A percentile compares a stretch with the other conserved stretches of the same genome.
Conservation (phyloP, 2,888 invertebrate genomes). For the Altica lythri region DNA sequence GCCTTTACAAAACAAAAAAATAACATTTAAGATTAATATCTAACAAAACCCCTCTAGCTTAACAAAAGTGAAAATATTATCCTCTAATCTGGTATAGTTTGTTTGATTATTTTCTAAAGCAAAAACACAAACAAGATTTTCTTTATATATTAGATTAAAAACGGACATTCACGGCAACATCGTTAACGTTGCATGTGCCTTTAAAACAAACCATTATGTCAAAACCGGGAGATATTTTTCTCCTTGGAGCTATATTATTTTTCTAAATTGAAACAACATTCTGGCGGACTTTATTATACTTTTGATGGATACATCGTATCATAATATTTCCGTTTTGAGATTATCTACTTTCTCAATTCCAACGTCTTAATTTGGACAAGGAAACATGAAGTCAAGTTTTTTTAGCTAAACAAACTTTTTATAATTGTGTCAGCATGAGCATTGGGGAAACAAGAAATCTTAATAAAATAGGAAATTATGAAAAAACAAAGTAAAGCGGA, state of each 20-base stretch:
- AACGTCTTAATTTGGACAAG: background rate
- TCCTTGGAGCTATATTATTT: slow-evolving; percentile 1
- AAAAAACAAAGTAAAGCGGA: too few species aligned
- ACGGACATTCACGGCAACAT: too few species aligned
- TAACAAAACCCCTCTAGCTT: too few species aligned
- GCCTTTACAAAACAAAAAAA: too few species aligned
- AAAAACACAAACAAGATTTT: too few species aligned
- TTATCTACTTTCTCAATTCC: slow-evolving; percentile 3
- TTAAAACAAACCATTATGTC: background rate
- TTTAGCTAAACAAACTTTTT: background rate
- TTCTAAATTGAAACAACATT: background rate
- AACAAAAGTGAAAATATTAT: too few species aligned
- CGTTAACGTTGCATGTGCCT: background rate
- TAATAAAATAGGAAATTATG: too few species aligned
- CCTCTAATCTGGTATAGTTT: too few species aligned
- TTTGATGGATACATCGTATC: slow-evolving; percentile 1
- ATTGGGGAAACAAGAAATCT: background rate
- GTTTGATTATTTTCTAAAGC: too few species aligned
- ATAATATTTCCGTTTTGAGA: background rate
- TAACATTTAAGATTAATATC: too few species aligned
- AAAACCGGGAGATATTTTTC: slow-evolving; percentile 1
- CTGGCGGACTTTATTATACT: slow-evolving; percentile 1
- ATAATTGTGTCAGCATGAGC: background rate
- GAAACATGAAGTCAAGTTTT: background rate
- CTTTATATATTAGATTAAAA: too few species aligned